These are phyloP conservation scores for Mastomys natalensis DNA, from an alignment of 2,113 vertebrate species.

Conservation along the genomic window DNA sequence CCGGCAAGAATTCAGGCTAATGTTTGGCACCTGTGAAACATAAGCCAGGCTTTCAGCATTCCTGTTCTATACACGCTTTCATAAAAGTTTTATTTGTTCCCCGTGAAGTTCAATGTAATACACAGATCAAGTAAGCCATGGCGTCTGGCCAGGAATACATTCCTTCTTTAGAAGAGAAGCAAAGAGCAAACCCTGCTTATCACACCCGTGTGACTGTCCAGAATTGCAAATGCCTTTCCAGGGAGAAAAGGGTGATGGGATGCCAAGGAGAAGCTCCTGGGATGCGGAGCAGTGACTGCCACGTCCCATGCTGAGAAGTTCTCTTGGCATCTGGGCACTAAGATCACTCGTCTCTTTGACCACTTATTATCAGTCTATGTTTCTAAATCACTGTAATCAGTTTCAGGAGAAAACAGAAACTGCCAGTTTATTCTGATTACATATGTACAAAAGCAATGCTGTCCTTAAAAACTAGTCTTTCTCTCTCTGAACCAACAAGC, in stretches of 20 bases:
- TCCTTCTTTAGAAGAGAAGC: conserved; percentile 7
- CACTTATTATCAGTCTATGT: not conserved
- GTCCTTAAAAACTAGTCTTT: not conserved
- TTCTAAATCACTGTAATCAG: not conserved
- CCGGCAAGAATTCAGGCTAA: not conserved
- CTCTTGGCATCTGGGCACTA: not conserved
- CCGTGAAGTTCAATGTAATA: not conserved
- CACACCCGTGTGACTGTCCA: not conserved
- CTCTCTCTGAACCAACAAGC: not conserved
- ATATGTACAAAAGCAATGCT: not conserved
- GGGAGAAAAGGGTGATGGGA: not conserved
- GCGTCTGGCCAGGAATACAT: not conserved
- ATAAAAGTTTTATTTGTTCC: conserved; percentile 5
- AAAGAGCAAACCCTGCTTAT: not conserved
- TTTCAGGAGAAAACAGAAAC: not conserved
- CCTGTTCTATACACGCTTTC: not conserved
- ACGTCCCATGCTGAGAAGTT: not conserved
- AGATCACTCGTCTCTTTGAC: not conserved
- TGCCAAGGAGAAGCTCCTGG: not conserved
- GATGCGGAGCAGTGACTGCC: too few relatives aligned
- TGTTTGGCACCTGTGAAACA: not conserved
- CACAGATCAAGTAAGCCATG: not conserved
- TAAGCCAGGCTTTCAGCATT: not conserved
- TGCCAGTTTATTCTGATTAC: not conserved
- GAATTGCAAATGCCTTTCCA: not conserved